Evolutionary conservation across 2,888 invertebrate species (phyloP), one percentile per base, ranked within the genome.

Genomic region (Brassicogethes aeneus): DNA sequence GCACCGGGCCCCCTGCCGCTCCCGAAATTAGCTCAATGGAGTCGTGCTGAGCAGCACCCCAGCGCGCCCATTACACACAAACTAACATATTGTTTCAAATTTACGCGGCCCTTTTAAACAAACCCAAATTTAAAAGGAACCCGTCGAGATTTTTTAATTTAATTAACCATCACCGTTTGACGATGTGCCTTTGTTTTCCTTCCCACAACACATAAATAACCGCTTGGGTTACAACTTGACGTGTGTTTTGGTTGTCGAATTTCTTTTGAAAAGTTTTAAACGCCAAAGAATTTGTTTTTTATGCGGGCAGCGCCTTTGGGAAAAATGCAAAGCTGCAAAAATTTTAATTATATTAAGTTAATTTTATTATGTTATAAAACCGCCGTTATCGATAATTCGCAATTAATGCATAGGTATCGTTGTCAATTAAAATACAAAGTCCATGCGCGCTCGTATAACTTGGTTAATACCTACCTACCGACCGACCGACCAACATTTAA

Each of bases 41-140:
- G 45, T 48, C 63, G 61, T 49, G 62, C 60, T 60, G 63, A 36
- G 46, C 36, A 37, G 49, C 50, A 51, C 56, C 61, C 57, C 55
- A 53, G 49, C 47, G 59, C 46, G 55, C 50, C 57, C 57, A 61
- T 64, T 65, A 63, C 60, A 51, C n/a, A 63, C 65, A 65, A 65
- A 64, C 64, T 65, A 65, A 64, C 65, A 61, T 65, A 66, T 67
- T 66, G 67, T 67, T 65, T 65, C 61, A 60, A 61, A 61, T 60
- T 56, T 52, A 48, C 48, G 58, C 65, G 64, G 65, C 52, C 41
- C 53, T 49, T 59, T 64, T 63, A 58, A 56, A 52, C 46, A 54
- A 45, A 48, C 45, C 49, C 46, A 56, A 62, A 61, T 59, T 54
- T n/a, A 57, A 50, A 47, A 55, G 51, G 46, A 47, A 51, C 54